phyloP scores from a whole-genome alignment of 2,888 invertebrate species.

The Bibio marci region DNA sequence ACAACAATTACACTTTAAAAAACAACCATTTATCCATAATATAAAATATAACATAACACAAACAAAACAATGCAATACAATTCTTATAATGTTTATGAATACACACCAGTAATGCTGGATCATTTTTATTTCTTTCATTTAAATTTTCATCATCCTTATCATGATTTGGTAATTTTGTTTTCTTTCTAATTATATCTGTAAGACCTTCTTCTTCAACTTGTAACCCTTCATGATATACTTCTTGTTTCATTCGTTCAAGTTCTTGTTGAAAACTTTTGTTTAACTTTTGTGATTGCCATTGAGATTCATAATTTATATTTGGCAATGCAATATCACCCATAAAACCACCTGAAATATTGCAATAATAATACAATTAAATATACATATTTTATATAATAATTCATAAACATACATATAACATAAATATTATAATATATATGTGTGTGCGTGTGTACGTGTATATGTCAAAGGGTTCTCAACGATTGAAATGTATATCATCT shows the following conservation, averaged over 20 bases:
- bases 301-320: conserved; percentile 33
- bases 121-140: conserved; percentile 20
- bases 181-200: conserved; percentile 52
- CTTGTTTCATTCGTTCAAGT: conserved; percentile 65
- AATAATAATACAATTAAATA: neutral
- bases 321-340: conserved; percentile 74
- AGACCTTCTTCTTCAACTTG: conserved; percentile 74
- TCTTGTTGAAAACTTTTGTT: conserved; percentile 57
- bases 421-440: too few relatives aligned
- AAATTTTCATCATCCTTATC: conserved; percentile 31
- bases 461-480: too few relatives aligned
- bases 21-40: too few relatives aligned
- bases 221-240: conserved; percentile 60
- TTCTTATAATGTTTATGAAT: too few relatives aligned
- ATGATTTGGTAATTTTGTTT: conserved; percentile 43
- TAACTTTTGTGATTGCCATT: conserved; percentile 34
- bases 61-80: too few relatives aligned
- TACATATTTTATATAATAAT: neutral
- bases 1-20: too few relatives aligned
- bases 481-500: too few relatives aligned
- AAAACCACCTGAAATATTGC: conserved; percentile 43
- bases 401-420: neutral
- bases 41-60: too few relatives aligned
- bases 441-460: too few relatives aligned
- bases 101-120: conserved; percentile 15